phyloP scores from a whole-genome alignment of 2,113 vertebrate species.

The Macroglossus sobrinus region DNA sequence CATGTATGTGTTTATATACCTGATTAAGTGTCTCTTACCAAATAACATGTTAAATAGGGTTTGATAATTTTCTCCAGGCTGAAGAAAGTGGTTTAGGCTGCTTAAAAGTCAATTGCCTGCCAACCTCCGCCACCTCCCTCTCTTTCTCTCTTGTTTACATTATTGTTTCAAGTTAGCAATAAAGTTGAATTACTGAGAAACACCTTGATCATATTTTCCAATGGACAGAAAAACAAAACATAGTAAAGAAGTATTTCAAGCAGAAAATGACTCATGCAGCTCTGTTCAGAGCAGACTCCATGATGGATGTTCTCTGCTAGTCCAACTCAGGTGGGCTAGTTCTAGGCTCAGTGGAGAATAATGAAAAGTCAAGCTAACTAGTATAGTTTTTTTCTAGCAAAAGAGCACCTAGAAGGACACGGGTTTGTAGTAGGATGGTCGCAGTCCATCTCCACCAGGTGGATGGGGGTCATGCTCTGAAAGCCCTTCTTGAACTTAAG shows the following conservation, averaged over 20 bases:
- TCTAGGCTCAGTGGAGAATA: neutral
- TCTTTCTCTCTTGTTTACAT: neutral
- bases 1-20: neutral
- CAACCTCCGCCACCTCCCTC: accelerated
- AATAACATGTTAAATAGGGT: neutral
- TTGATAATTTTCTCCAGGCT: neutral
- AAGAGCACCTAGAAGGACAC: neutral
- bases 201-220: neutral
- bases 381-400: neutral
- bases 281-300: neutral
- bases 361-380: neutral
- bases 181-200: slow-evolving; percentile 32
- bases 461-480: neutral
- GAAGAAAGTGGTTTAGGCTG: neutral
- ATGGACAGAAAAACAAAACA: neutral
- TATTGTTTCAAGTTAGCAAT: slow-evolving; percentile 34
- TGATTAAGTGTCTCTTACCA: neutral
- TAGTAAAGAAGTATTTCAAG: neutral
- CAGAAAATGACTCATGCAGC: neutral
- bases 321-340: neutral
- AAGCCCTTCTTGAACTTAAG: neutral
- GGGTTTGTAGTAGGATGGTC: neutral
- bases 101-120: neutral
- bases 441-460: neutral
- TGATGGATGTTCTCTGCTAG: neutral